Evolutionary conservation across 1,140 invertebrate genomes (phyloP).

Genomic region (Drosophila tsacasi): DNA sequence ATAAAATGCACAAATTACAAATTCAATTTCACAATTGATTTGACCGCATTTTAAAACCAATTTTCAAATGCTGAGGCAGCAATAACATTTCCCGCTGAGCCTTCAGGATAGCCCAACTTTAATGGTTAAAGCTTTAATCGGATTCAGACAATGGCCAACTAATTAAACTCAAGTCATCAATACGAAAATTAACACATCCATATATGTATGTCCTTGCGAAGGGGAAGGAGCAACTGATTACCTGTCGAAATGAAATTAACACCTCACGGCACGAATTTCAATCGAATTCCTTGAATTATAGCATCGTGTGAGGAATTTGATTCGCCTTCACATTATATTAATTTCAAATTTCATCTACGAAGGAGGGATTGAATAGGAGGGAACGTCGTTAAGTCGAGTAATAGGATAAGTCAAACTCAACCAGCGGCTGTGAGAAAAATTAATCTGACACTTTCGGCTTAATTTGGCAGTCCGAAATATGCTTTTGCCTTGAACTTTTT

Average conservation of each 20-base stretch:
- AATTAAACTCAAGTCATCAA: constrained; percentile 10
- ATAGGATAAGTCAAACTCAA: not conserved
- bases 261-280: constrained; percentile 21
- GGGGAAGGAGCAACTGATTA: constrained; percentile 19
- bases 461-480: not conserved
- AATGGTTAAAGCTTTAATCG: constrained; percentile 6
- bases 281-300: constrained; percentile 5
- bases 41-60: constrained; percentile 39
- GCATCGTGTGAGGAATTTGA: constrained; percentile 1
- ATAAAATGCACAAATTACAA: constrained; percentile 65
- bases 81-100: not conserved
- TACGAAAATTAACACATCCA: constrained; percentile 4
- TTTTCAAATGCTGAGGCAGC: constrained; percentile 12
- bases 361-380: not conserved
- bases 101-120: not conserved
- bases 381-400: not conserved
- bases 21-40: constrained; percentile 61
- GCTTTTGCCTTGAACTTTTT: not conserved
- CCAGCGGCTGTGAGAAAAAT: too few relatives aligned
- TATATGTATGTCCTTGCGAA: not conserved
- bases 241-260: constrained; percentile 33
- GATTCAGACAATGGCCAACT: not conserved
- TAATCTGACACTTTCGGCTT: constrained; percentile 7
- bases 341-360: constrained; percentile 5
- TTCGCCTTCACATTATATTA: constrained; percentile 12